phyloP scores from a whole-genome alignment of 2,113 vertebrate genomes.

The Oxyruncus cristatus region DNA sequence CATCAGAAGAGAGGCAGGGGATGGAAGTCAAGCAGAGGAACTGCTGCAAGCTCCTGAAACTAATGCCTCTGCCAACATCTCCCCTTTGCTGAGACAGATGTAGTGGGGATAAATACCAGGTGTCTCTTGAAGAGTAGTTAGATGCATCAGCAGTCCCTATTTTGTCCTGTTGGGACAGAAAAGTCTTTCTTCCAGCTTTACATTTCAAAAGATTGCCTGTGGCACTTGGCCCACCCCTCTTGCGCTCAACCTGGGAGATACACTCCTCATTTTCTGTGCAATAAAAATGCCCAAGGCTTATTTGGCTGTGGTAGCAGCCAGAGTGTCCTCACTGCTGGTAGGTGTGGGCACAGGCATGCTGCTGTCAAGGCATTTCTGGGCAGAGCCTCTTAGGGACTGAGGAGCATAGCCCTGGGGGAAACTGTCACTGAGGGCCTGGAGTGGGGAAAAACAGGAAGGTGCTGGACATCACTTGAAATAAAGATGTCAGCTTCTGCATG shows the following conservation, averaged over 20 bases:
- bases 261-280: neutral
- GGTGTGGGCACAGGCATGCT: neutral
- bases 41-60: neutral
- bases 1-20: neutral
- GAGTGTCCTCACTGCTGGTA: neutral
- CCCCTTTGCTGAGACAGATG: neutral
- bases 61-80: neutral
- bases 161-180: neutral
- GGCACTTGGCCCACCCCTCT: neutral
- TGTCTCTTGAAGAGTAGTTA: neutral
- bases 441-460: neutral
- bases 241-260: neutral
- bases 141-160: neutral
- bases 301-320: neutral
- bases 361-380: neutral
- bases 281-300: neutral
- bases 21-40: neutral
- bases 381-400: neutral
- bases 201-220: neutral
- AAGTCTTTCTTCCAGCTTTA: neutral
- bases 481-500: fast-evolving
- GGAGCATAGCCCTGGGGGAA: neutral
- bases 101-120: constrained; percentile 15
- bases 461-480: neutral
- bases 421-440: neutral